Evolutionary conservation across 2,797 vertebrate species (phyloP), one percentile per base, ranked within the genome.

Genomic region (Margarornis squamiger): DNA sequence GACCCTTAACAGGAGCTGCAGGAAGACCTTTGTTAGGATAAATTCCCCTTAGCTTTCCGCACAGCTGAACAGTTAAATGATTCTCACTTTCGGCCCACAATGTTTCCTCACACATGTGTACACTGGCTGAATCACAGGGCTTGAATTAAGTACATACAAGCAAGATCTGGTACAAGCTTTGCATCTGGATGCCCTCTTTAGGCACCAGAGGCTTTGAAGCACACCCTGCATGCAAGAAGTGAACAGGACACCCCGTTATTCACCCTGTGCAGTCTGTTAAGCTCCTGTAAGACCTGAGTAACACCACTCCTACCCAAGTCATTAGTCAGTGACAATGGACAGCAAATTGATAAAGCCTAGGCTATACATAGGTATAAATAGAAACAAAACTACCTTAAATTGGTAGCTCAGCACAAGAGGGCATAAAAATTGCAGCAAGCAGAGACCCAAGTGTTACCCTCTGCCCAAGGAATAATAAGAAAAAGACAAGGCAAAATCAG

Each of bases 391-490:
- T 10, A 97, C 96, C 8, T 83, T 27, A 45, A 14, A 84, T 94
- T 92, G 94, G 97, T 94, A 98, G 97, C 96, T 98, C 98, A 98
- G 97, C 96, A 98, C 93, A 97, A 91, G 54, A 41, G 18, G n/a
- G 49, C 88, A 90, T 73, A 70, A 79, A 86, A 66, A 30, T 0
- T 30, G 62, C n/a, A 24, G 26, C 57, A 7, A 48, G 39, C 4
- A 51, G 14, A 84, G 38, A 93, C 38, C 55, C 39, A 63, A 75
- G 32, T 5, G 15, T 79, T 61, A 73, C 29, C 65, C 39, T 62
- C 66, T 93, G 83, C 84, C 57, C 61, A 78, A 92, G 59, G 57
- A 93, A 86, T 71, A 90, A 66, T 6, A 85, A 79, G 30, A 36
- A 75, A 51, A 73, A 63, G 46, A 75, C 14, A 38, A 26, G 36